Percentiles rank a stretch among this genome's conserved stretches.
Conservation (phyloP, 2,888 invertebrate genomes). For the Euplexia lucipara region DNA sequence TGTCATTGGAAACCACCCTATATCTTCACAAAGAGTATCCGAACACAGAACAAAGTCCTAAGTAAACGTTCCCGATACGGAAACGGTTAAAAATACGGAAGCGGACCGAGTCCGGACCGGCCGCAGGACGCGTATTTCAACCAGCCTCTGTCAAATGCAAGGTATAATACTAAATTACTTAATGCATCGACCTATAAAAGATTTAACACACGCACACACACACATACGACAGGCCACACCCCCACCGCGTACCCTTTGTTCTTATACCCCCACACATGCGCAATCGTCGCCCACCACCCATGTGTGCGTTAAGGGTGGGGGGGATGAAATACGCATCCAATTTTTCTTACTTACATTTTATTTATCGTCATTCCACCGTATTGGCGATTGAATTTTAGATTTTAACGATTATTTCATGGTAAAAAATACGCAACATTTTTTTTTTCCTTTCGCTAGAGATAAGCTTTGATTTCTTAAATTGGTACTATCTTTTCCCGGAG, state of each 20-base stretch:
- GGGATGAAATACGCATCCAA: slow-evolving; percentile 79
- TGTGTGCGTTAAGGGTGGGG: slow-evolving; percentile 78
- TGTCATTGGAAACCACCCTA: slow-evolving; percentile 9
- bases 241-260: slow-evolving; percentile 78
- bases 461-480: slow-evolving; percentile 63
- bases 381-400: slow-evolving; percentile 71
- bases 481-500: slow-evolving; percentile 59
- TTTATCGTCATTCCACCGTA: slow-evolving; percentile 70
- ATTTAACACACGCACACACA: slow-evolving; percentile 84
- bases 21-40: slow-evolving; percentile 26
- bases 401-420: slow-evolving; percentile 73
- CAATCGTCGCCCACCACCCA: slow-evolving; percentile 60
- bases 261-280: slow-evolving; percentile 81
- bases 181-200: slow-evolving; percentile 90
- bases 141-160: slow-evolving; percentile 84
- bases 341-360: slow-evolving; percentile 84
- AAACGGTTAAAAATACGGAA: slow-evolving; percentile 63
- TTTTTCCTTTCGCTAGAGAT: slow-evolving; percentile 45
- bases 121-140: slow-evolving; percentile 57
- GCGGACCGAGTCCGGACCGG: slow-evolving; percentile 18
- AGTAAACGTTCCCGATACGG: slow-evolving; percentile 53
- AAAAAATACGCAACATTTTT: slow-evolving; percentile 64
- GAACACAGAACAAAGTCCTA: slow-evolving; percentile 47
- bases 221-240: slow-evolving; percentile 76
- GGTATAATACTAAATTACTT: slow-evolving; percentile 89